Conservation (phyloP, 2,888 invertebrate species). For the Papilio protenor region DNA sequence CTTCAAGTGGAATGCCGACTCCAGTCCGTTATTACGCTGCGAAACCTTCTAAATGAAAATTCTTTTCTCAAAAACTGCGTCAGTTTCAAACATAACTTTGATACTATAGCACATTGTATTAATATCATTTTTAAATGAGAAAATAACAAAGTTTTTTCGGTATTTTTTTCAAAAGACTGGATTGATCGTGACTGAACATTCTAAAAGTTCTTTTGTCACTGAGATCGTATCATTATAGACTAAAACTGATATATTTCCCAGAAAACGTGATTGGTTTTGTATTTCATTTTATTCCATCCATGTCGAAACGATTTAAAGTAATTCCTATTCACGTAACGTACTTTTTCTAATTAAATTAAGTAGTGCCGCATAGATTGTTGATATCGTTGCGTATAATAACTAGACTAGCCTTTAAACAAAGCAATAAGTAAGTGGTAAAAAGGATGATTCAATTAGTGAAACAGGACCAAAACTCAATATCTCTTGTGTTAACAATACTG, state of each 20-base stretch:
- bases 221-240: too few species aligned
- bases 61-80: slow-evolving; percentile 11
- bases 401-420: background rate
- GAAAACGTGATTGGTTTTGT: background rate
- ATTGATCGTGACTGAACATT: background rate
- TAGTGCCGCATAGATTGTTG: slow-evolving; percentile 27
- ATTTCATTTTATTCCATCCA: too few species aligned
- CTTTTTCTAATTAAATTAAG: slow-evolving; percentile 38
- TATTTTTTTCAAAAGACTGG: too few species aligned
- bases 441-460: too few species aligned
- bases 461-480: too few species aligned
- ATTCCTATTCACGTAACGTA: slow-evolving; percentile 33
- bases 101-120: background rate
- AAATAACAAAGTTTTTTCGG: too few species aligned
- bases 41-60: slow-evolving; percentile 22
- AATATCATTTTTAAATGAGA: background rate
- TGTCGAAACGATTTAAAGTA: too few species aligned
- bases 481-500: too few species aligned
- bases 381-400: background rate
- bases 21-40: background rate
- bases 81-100: background rate
- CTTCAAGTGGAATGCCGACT: slow-evolving; percentile 10
- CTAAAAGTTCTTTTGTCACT: background rate
- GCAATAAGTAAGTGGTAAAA: too few species aligned
- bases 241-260: background rate